Evolutionary conservation across 2,888 invertebrate genomes (phyloP), one percentile per base, ranked within the genome.

Genomic region (Danaus chrysippus): DNA sequence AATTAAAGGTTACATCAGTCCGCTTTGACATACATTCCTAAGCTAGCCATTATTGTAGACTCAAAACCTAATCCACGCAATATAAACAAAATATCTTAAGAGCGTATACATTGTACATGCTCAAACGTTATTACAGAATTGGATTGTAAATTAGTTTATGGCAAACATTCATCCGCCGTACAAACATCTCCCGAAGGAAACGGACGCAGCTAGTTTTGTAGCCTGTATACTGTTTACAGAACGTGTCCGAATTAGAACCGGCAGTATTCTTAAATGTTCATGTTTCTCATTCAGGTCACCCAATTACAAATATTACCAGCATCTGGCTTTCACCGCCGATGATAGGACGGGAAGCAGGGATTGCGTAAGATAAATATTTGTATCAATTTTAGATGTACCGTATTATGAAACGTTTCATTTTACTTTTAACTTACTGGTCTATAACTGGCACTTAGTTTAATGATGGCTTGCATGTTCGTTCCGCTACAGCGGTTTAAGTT

Each of bases 201-300:
- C 81, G 81, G 77, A 76, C 75, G 81, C 76, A 68, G 68, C 68
- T 74, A 68, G 75, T 76, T 69, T 71, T 70, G 69, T 75, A 70
- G 73, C 67, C 71, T 72, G 74, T 72, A 72, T 76, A 73, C 73
- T 85, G 83, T 86, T 84, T 85, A 84, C 76, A 78, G 65, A 75
- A 76, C 72, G 74, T 71, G 76, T 76, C 75, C 70, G 79, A 81
- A 78, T 80, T 79, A 82, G 81, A 84, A 81, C 81, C 77, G 78
- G 77, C 74, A 79, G 75, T 69, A 67, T 65, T 73, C 68, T 65
- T 69, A 69, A 70, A 69, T 68, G 71, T 68, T 68, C 70, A 54
- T 70, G 71, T 68, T 70, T 71, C 70, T 73, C 72, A 76, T 75
- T 70, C 71, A 70, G 71, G 71, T 73, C 71, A 70, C 64, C 68